These are phyloP conservation scores for Odontocolon sp. DNA, from an alignment of 2,888 invertebrate species.

Conservation along the genomic window DNA sequence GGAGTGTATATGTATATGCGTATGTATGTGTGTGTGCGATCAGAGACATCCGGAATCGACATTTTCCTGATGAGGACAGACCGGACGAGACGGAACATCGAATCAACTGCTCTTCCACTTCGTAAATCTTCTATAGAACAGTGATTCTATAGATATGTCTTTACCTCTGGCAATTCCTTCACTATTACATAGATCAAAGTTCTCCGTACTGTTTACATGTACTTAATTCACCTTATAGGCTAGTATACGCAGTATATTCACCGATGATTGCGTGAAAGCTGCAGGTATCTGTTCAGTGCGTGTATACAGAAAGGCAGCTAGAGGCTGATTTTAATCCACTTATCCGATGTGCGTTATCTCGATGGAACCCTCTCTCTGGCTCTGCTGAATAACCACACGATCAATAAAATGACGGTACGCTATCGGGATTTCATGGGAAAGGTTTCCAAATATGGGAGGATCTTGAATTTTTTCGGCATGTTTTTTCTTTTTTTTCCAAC, in stretches of 20 bases:
- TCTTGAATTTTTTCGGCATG: not conserved
- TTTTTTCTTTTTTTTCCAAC: constrained; percentile 26
- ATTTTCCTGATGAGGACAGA: constrained; percentile 28
- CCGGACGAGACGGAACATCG: constrained; percentile 31
- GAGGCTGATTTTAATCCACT: constrained; percentile 58
- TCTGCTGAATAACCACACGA: constrained; percentile 36
- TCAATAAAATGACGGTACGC: constrained; percentile 43
- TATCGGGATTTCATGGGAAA: constrained; percentile 22
- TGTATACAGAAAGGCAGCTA: constrained; percentile 13
- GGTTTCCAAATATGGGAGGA: not conserved
- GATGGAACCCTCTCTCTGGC: constrained; percentile 28
- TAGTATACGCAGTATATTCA: constrained; percentile 1
- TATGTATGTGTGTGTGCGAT: not conserved
- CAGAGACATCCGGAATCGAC: constrained; percentile 30
- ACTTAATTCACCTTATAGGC: constrained; percentile 17
- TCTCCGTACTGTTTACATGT: constrained; percentile 30
- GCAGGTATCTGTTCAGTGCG: constrained; percentile 17
- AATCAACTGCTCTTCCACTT: constrained; percentile 36
- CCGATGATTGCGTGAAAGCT: not conserved
- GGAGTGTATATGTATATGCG: constrained; percentile 19
- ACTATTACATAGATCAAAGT: constrained; percentile 54
- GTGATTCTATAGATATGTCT: not conserved
- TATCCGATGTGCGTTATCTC: constrained; percentile 52
- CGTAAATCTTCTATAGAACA: not conserved
- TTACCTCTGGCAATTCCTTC: constrained; percentile 11